Conservation (phyloP, 2,113 vertebrate genomes). For the Nematolebias whitei region DNA sequence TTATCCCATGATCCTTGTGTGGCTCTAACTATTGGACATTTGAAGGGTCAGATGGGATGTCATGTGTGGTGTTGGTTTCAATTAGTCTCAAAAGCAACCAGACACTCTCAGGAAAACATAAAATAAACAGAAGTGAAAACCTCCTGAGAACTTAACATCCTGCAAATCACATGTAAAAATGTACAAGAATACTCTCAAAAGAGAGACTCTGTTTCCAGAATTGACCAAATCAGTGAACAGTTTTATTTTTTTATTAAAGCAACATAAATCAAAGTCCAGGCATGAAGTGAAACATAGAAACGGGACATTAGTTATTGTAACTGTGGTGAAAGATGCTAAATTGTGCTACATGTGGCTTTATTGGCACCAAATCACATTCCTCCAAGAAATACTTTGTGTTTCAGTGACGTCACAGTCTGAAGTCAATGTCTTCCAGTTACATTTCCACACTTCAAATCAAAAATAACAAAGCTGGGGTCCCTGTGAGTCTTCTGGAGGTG, state of each 20-base stretch:
- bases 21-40: constrained; percentile 47
- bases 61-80: constrained; percentile 53
- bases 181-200: neutral
- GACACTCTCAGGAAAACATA: constrained; percentile 27
- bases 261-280: neutral
- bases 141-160: constrained; percentile 25
- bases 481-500: rapidly evolving
- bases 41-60: constrained; percentile 43
- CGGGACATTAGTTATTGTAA: neutral
- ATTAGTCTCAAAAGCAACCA: constrained; percentile 46
- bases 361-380: constrained; percentile 1
- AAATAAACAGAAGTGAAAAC: neutral
- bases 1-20: constrained; percentile 54
- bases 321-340: neutral
- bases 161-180: neutral
- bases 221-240: neutral
- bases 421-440: constrained; percentile 19
- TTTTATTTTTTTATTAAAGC: neutral
- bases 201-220: constrained; percentile 25
- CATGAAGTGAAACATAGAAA: neutral
- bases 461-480: neutral
- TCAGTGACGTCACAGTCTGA: neutral
- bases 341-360: neutral
- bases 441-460: constrained; percentile 6
- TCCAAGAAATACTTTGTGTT: neutral